Base-by-base conservation (phyloP, 2,113 vertebrate genomes). In the Hassar affinis region DNA sequence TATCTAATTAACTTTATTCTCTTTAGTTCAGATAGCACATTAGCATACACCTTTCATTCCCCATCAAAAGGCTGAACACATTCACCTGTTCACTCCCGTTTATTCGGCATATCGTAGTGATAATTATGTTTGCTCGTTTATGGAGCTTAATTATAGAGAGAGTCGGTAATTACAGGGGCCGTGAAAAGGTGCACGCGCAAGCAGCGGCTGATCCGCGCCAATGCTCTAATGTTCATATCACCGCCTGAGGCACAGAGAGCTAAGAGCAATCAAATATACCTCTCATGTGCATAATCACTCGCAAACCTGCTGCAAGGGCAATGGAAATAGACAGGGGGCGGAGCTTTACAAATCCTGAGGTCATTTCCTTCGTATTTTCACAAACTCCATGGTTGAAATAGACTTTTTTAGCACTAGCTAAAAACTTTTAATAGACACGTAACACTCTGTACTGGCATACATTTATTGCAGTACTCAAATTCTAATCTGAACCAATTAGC, bases 41-140 rank as follows among this genome's bases (percentile, higher is more conserved):
- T 93, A 93, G 81, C 86, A 87, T 88, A 89, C 88, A 91, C 89
- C 87, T 89, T 90, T 83, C 88, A 88, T 90, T 91, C 89, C 88
- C 91, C 91, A 92, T 91, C 92, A 92, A 92, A 93, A 85, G 85
- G 86, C 88, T 84, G 91, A 89, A 92, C 89, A 89, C 84, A 71
- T 90, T 94, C 92, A 94, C 93, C 93, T 93, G 92, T 92, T 92
- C 88, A 84, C 86, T 90, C 85, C 91, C 90, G 92, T 93, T 93
- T 93, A 90, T 89, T 91, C 86, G 1, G 87, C 89, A 91, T 92
- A 92, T 91, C 91, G 88, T 88, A 66, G 84, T 88, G 84, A 90
- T 94, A 95, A 95, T 94, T 94, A 94, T 92, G 91, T 93, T 92
- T 93, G 91, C 90, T 93, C 91, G 91, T 92, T 92, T 92, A 93